Evolutionary conservation across 1,140 invertebrate species (phyloP).

Genomic region (Bombus consobrinus): DNA sequence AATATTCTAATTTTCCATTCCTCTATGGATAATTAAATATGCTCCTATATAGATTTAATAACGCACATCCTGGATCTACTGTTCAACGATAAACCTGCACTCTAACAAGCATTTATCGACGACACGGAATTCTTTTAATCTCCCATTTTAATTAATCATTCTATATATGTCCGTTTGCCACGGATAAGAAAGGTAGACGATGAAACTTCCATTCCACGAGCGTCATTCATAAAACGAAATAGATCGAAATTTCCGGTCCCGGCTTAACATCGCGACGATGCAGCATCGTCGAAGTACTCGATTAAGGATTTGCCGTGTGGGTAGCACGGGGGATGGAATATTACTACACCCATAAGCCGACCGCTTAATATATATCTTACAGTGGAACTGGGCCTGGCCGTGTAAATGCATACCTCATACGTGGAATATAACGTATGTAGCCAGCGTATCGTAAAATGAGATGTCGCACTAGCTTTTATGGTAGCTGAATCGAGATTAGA

Average conservation of each 20-base stretch:
- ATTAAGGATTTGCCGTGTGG: conserved; percentile 59
- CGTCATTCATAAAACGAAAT: conserved; percentile 17
- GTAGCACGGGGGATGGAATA: conserved; percentile 27
- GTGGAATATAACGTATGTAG: conserved; percentile 67
- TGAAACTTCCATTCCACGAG: conserved; percentile 30
- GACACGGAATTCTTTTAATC: no score
- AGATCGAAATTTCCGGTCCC: conserved; percentile 21
- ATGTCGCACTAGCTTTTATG: conserved; percentile 77
- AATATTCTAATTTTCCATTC: neutral
- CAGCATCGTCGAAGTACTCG: conserved; percentile 54
- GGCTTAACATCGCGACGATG: conserved; percentile 41
- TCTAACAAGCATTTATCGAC: neutral
- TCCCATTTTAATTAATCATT: neutral
- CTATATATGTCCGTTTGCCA: neutral
- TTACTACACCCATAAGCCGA: conserved; percentile 51
- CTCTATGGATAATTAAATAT: no score
- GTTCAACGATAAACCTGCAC: neutral
- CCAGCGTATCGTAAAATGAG: conserved; percentile 79
- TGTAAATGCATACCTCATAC: conserved; percentile 25
- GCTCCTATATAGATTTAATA: neutral
- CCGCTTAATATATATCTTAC: conserved; percentile 61
- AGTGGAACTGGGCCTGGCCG: neutral
- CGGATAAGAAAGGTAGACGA: neutral
- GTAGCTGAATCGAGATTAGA: conserved; percentile 78
- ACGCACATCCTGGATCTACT: neutral